Base-by-base conservation (phyloP, 2,888 invertebrate genomes). In the Tetranychus piercei region DNA sequence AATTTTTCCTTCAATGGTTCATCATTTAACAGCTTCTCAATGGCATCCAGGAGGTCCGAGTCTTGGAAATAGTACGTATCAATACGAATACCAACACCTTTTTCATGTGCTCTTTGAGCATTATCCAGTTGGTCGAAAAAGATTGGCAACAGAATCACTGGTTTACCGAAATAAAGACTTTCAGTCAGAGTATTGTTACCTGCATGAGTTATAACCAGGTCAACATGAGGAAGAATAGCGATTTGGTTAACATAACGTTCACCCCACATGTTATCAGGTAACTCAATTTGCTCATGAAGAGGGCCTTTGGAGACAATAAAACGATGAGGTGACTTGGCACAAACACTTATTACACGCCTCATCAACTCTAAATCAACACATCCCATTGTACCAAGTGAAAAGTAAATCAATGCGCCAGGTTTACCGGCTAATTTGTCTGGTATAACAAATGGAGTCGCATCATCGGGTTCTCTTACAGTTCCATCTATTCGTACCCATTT, bases 91-190 rank as follows among this genome's bases (percentile, higher is more conserved):
- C 74, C 74, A 34, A 71, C 71, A 6, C 71, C 71, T 44, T 55
- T 73, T n/a, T 75, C 75, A 15, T 74, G 67, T 11, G 74, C 18
- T 67, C 76, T 44, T 44, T 76, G 74, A 69, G 69, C 69, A 69
- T 69, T 69, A 11, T 69, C 69, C 4, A 69, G 69, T 69, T 69
- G 69, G 8, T 69, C 69, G 22, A 20, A 23, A 23, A 69, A 69
- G 5, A 69, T 2, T 22, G 64, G 73, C 69, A 69, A 9, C 20
- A 69, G 6, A 69, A 69, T 69, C 8, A 69, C 1, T 8, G 69
- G 69, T 22, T 69, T 69, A 69, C 69, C 69, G 23, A 69, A 69
- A 8, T 69, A 69, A 11, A 69, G 34, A 22, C 69, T 69, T 22
- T 69, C 69, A 8, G 69, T 69, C 0, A 69, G 69, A 22, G 69